Conservation (phyloP, 2,113 vertebrate genomes). For the Abramis brama region DNA sequence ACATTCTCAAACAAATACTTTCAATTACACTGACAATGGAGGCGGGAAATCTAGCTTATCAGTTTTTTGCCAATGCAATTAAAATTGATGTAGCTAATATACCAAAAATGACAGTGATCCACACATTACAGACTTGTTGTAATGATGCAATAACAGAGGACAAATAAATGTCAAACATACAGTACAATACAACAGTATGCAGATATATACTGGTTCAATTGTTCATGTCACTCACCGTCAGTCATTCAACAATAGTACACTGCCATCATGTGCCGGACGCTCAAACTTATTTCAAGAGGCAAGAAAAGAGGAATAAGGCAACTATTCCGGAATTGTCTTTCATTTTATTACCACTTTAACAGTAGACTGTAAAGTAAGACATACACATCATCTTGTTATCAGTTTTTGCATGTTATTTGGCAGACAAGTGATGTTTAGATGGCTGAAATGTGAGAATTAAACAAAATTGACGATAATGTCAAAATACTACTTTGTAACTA, state of each 20-base stretch:
- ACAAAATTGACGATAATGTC: constrained; percentile 2
- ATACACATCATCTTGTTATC: background rate
- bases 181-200: constrained; percentile 29
- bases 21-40: constrained; percentile 7
- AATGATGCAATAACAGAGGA: constrained; percentile 17
- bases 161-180: constrained; percentile 35
- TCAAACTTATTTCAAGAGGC: background rate
- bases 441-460: constrained; percentile 43
- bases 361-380: constrained; percentile 19
- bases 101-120: background rate
- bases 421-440: background rate
- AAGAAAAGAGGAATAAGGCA: constrained; percentile 61
- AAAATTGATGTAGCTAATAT: background rate
- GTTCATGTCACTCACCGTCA: background rate
- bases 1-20: constrained; percentile 24
- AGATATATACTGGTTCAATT: constrained; percentile 21
- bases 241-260: constrained; percentile 34
- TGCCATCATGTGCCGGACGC: background rate
- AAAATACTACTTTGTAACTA: constrained; percentile 28
- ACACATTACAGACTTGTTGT: background rate
- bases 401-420: constrained; percentile 12
- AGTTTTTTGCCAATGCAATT: background rate
- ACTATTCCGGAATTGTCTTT: constrained; percentile 58
- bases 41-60: background rate
- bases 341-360: constrained; percentile 33